Evolutionary conservation across 2,113 vertebrate genomes (phyloP).

Genomic region (Capra hircus): DNA sequence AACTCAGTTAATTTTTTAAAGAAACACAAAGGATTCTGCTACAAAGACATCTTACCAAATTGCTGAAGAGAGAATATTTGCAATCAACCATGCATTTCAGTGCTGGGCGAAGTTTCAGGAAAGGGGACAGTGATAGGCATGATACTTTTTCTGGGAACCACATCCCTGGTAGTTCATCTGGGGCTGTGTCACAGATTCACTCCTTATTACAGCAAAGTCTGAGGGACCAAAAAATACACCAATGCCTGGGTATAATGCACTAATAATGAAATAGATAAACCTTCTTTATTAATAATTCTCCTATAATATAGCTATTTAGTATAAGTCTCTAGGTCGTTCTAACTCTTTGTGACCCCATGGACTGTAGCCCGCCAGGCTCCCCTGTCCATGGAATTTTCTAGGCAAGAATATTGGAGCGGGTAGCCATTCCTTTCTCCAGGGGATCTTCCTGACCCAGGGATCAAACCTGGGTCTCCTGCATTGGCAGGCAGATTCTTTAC

Average conservation of each 20-base stretch:
- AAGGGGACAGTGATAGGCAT: neutral
- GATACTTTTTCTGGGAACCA: neutral
- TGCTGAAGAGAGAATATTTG: neutral
- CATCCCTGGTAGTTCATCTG: neutral
- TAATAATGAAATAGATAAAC: constrained; percentile 24
- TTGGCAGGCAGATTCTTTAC: neutral
- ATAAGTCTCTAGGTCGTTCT: neutral
- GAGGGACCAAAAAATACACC: neutral
- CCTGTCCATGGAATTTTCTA: neutral
- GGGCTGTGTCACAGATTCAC: neutral
- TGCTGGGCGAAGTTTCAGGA: neutral
- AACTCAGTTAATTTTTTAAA: neutral
- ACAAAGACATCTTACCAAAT: neutral
- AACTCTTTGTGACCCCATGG: neutral
- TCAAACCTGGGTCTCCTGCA: neutral
- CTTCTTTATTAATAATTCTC: neutral
- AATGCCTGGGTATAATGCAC: neutral
- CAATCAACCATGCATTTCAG: neutral
- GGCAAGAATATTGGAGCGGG: neutral
- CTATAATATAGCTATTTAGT: neutral
- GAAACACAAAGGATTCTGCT: neutral
- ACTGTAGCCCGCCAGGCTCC: neutral
- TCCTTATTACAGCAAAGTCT: neutral
- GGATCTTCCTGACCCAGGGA: neutral
- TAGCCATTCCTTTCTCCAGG: neutral